phyloP scores from a whole-genome alignment of 2,797 vertebrate genomes.

The Cirrhinus molitorella region DNA sequence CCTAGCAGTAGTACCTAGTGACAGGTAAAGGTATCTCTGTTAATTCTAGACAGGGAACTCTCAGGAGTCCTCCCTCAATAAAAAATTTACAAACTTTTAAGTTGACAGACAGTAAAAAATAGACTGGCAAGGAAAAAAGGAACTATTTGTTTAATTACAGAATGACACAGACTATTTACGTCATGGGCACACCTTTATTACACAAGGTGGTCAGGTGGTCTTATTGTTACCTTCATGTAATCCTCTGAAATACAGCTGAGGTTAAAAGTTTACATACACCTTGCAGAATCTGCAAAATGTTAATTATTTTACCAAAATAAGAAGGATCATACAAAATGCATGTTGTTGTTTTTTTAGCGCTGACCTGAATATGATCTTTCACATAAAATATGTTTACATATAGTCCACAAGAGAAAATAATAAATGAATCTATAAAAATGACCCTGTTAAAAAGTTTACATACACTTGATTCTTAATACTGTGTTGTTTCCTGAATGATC shows the following conservation, averaged over 20 bases:
- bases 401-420: too few species aligned
- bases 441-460: too few species aligned
- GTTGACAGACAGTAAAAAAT: conserved; percentile 40
- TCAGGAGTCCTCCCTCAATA: conserved; percentile 47
- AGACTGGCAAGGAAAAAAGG: conserved; percentile 27
- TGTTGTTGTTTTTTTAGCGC: too few species aligned
- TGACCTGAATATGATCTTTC: too few species aligned
- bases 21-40: conserved; percentile 58
- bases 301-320: too few species aligned
- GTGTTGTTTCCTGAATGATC: too few species aligned
- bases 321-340: too few species aligned
- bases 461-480: too few species aligned
- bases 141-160: conserved; percentile 57
- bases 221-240: conserved; percentile 22
- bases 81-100: conserved; percentile 59
- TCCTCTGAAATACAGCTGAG: background rate
- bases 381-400: too few species aligned
- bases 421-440: too few species aligned
- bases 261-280: too few species aligned
- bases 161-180: conserved; percentile 35
- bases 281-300: too few species aligned
- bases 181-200: conserved; percentile 26
- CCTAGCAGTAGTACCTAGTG: conserved; percentile 44
- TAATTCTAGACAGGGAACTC: conserved; percentile 52
- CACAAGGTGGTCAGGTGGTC: background rate